A percentile compares a stretch with the other conserved stretches of the same genome.
These are phyloP conservation scores for Chrysochloris asiatica DNA, from an alignment of 2,113 vertebrate genomes.

Conservation along the genomic window DNA sequence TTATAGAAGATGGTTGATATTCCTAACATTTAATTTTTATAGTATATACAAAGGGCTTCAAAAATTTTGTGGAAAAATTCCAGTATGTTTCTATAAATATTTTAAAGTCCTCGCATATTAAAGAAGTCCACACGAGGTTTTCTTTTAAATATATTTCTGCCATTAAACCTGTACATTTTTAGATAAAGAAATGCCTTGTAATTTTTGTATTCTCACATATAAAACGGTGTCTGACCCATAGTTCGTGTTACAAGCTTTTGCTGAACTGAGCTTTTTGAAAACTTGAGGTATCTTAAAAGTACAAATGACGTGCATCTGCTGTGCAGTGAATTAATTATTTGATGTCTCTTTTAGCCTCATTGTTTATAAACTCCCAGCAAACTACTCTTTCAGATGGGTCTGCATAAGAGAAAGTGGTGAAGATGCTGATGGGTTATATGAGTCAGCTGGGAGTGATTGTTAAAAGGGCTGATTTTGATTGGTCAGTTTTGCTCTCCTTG, in stretches of 20 bases:
- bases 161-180: not conserved
- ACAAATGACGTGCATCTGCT: too few relatives aligned
- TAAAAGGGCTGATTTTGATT: too few relatives aligned
- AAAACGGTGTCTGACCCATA: not conserved
- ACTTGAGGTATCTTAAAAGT: not conserved
- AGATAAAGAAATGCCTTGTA: not conserved
- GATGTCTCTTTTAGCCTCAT: too few relatives aligned
- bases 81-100: too few relatives aligned
- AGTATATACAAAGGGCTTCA: not conserved
- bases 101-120: not conserved
- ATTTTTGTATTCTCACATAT: not conserved
- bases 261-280: not conserved
- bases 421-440: too few relatives aligned
- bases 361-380: too few relatives aligned
- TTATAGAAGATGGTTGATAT: not conserved
- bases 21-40: not conserved
- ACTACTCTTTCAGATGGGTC: too few relatives aligned
- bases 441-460: too few relatives aligned
- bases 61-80: too few relatives aligned
- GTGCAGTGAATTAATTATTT: too few relatives aligned
- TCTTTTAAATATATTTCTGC: not conserved
- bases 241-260: not conserved
- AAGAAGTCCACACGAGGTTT: not conserved
- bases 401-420: too few relatives aligned
- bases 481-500: too few relatives aligned